Base-by-base conservation (phyloP, 2,797 vertebrate genomes). In the Crypturellus tataupa region DNA sequence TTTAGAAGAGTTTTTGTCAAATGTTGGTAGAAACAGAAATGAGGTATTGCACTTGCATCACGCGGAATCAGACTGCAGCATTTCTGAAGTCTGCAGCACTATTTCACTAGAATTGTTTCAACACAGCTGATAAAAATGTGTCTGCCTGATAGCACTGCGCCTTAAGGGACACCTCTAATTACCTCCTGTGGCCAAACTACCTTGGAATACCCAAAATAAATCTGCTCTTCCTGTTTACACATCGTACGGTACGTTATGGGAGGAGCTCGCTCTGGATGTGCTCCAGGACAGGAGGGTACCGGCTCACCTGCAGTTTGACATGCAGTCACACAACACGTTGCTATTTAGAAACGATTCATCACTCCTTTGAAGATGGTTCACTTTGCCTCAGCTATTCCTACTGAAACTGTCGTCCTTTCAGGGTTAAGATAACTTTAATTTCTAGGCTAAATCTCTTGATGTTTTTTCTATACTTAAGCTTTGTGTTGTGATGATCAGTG, bases 401-500 rank as follows among this genome's bases (percentile, higher is more conserved):
- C 5, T 42, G 59, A 49, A 85, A 58, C 42, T 42, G 8, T 62
- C 78, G 51, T 33, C 70, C 68, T 89, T 44, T 13, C 7, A 1
- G 9, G 42, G 64, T 72, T 69, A 87, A 87, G 93, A 24, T 14
- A 71, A 53, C 60, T 84, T 44, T 80, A 44, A 78, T 67, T 93
- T 76, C 81, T 68, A 86, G 89, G 37, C 84, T 89, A 33, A 85
- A 65, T 4, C 51, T 70, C 81, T 89, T 87, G 86, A 86, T 18
- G 81, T 33, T 1, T 70, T 59, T 60, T 90, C 93, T 29, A 76
- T 35, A 9, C 59, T 46, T 46, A 20, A 46, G 19, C 44, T 42
- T 33, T 69, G 90, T 84, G 53, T 37, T 78, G 49, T 14, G 33
- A 65, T 72, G 84, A 92, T 84, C 42, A 81, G 91, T 37, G 59